These are phyloP conservation scores for Brachypalpus laphriformis DNA, from an alignment of 2,888 invertebrate species.

Conservation along the genomic window DNA sequence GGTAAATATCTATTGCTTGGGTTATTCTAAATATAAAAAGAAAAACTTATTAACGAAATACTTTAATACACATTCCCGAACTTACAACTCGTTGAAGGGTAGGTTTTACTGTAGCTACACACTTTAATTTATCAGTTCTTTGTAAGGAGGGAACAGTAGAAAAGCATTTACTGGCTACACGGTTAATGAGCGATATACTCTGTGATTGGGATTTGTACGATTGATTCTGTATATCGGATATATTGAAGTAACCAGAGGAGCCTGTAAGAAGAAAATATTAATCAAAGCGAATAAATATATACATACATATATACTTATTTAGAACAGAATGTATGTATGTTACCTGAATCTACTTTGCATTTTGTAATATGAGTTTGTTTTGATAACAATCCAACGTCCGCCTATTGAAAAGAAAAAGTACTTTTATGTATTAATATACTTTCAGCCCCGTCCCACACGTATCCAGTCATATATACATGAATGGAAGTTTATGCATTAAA, in stretches of 20 bases:
- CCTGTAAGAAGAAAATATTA: neutral
- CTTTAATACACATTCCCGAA: neutral
- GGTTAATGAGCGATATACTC: slow-evolving; percentile 3
- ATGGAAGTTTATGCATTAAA: too few species aligned
- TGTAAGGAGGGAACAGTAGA: slow-evolving; percentile 3
- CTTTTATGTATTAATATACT: too few species aligned
- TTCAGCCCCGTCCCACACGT: too few species aligned
- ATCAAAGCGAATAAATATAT: neutral
- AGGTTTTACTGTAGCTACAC: slow-evolving; percentile 56
- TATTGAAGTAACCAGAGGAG: neutral
- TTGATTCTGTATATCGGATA: too few species aligned
- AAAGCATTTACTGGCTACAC: slow-evolving; percentile 19
- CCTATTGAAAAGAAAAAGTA: neutral
- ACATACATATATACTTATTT: too few species aligned
- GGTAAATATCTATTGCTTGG: slow-evolving; percentile 1
- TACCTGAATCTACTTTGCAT: slow-evolving; percentile 1
- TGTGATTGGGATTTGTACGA: neutral
- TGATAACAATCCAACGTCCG: neutral
- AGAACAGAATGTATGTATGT: neutral
- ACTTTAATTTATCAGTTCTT: slow-evolving; percentile 35
- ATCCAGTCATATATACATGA: too few species aligned
- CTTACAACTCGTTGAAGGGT: slow-evolving; percentile 42
- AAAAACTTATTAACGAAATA: neutral
- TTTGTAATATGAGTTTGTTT: neutral
- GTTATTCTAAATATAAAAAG: slow-evolving; percentile 31